These are phyloP conservation scores for Luperina nickerlii DNA, from an alignment of 2,888 invertebrate genomes.

Conservation along the genomic window DNA sequence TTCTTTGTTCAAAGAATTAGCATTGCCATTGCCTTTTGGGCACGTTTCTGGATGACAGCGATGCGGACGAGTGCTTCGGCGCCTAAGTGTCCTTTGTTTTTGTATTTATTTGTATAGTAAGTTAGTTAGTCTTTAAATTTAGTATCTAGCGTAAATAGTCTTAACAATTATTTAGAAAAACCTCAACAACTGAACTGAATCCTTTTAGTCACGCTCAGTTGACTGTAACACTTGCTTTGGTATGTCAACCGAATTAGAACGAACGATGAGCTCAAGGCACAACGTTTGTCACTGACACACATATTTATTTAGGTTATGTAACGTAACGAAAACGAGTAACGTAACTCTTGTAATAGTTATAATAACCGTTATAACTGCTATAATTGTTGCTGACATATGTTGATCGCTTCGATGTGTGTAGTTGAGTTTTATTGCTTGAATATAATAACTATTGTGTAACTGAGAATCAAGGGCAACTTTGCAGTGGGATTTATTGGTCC, in stretches of 20 bases:
- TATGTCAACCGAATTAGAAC: conserved; percentile 59
- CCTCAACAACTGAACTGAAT: neutral
- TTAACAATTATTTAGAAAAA: conserved; percentile 9
- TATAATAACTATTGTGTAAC: conserved; percentile 35
- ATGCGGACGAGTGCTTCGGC: too few species aligned
- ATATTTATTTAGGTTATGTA: conserved; percentile 63
- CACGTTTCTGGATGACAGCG: too few species aligned
- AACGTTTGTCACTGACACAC: conserved; percentile 60
- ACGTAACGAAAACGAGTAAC: conserved; percentile 41
- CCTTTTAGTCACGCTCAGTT: conserved; percentile 40
- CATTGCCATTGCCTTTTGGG: too few species aligned
- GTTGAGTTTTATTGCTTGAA: conserved; percentile 31
- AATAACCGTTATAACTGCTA: conserved; percentile 55
- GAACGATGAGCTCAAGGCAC: conserved; percentile 45
- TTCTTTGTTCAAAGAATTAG: too few species aligned
- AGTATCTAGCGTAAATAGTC: too few species aligned
- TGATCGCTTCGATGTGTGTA: conserved; percentile 53
- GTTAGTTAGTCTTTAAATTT: too few species aligned
- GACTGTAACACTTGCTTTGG: conserved; percentile 42
- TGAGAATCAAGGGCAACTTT: conserved; percentile 22
- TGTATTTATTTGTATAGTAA: too few species aligned
- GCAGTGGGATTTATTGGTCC: conserved; percentile 6
- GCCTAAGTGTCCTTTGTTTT: too few species aligned
- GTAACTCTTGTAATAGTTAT: conserved; percentile 60
- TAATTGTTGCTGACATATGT: conserved; percentile 60